Evolutionary conservation across 1,140 invertebrate genomes (phyloP), one percentile per base, ranked within the genome.

Genomic region (Lasioglossum baleicum): DNA sequence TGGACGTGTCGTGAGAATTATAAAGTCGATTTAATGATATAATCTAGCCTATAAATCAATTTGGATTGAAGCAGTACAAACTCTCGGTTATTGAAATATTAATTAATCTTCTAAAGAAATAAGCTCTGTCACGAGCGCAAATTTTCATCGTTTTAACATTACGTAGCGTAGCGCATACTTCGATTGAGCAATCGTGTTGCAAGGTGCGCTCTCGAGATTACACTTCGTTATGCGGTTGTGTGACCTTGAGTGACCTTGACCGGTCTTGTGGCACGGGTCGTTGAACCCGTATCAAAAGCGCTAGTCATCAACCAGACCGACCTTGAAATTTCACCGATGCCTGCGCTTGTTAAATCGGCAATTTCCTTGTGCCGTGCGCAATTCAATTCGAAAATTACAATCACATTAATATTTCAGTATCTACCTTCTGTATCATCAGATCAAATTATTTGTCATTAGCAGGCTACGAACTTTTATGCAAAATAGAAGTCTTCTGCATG

Each of bases 251-350:
- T 75, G 22, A 75, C 74, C 74, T 75, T 75, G 74, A n/a, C 26
- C 26, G 74, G 65, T 66, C 74, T 75, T 75, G 64, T 10, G 26
- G 26, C 73, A 22, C 13, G 48, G 51, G 74, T 75, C 74, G 74
- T 68, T 65, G 74, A 75, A 75, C 74, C 44, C 13, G 0, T 26
- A 31, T 60, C 20, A n/a, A 68, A 75, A 44, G 51, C 64, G 51
- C 35, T 6, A 31, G 10, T 75, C 65, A 75, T 75, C 22, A 26
- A 75, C 10, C 13, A 31, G 40, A 6, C 0, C 10, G 17, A 31
- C 20, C 51, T 56, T 53, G 44, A 15, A 20, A 58, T 31, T 56
- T 70, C 26, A 63, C 26, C 11, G 58, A 26, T 26, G 8, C 22
- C 11, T 11, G 7, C 20, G n/a, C 20, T 8, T 2, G 2, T 26